Evolutionary conservation across 1,140 invertebrate species (phyloP), one percentile per base, ranked within the genome.

Genomic region (Leptopilina clavipes): DNA sequence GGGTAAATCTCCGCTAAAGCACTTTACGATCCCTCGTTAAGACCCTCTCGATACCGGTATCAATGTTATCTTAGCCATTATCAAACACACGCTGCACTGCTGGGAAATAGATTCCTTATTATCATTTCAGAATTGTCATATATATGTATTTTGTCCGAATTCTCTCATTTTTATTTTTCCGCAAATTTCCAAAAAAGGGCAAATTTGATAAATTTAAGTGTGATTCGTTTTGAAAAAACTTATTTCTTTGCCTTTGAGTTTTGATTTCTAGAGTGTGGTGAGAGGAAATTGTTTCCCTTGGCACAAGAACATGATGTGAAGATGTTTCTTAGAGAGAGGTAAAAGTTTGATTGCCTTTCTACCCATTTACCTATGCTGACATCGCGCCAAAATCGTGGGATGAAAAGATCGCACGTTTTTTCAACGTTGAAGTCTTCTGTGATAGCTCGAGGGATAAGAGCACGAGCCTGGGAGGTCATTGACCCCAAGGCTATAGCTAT

Each of bases 401-500:
- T 65, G 25, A 65, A 65, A 65, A 65, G 25, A 65, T 25, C 25
- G 59, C 19, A 65, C 22, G 22, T 65, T 65, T 65, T 40, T 65
- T 12, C 59, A 65, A 31, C 59, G 56, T 31, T 52, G n/a, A 17
- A 31, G 56, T 65, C 56, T 65, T 65, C 56, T 65, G 25, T 31
- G 56, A 65, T 65, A 65, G 11, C 48, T 52, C n/a, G 48, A 22
- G 54, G 56, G 59, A 65, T 65, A 65, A 65, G 59, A 65, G 59
- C 59, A 65, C 12, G 25, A 65, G 22, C 59, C 59, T 65, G 59
- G 59, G 59, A 65, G 59, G 59, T 65, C 25, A 31, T 65, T 65
- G 59, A 65, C 59, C 59, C 25, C 6, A 65, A 65, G 25, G 25
- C 59, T 65, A 65, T 31, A 65, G 59, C 25, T 65, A 65, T 65